Base-by-base conservation (phyloP, 2,888 invertebrate genomes). In the Malthinus flaveolus region DNA sequence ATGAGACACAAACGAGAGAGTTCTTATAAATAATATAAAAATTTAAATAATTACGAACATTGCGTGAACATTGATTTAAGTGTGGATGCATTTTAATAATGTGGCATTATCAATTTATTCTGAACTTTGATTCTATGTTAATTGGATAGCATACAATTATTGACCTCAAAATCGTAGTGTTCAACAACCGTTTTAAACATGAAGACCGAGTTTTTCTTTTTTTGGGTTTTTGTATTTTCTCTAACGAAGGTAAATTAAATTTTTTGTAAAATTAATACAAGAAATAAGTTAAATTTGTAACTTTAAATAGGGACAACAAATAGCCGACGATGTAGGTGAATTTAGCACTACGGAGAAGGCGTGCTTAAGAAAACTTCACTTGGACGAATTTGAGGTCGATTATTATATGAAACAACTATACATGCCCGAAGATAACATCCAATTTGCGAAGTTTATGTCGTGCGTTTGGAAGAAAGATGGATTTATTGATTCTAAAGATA, bases 401-500 rank as follows among this genome's bases (percentile, higher is more conserved):
- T 55, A 50, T 32, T 44, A 49, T 7, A 15, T 59, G 11, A 59
- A 50, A 15, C 59, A 55, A 34, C 12, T 47, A n/a, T 59, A 59
- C 11, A 54, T 59, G 54, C 59, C 59, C 1, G 59, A 59, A 51
- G 34, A 49, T 12, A 59, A 59, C 12, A 8, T 32, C 1, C 12
- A 23, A 9, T 59, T 59, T 35, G 54, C 15, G 11, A 54, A 55
- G 35, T 59, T 55, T 31, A 59, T 59, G 49, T 46, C 33, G 7
- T 59, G 59, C 10, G 55, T 55, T 9, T 59, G 59, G 59, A 59
- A 47, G 32, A 54, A 54, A 32, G 50, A 53, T 12, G 59, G 59
- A 6, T 54, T 59, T 12, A 59, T 59, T 32, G 55, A 55, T 42
- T 32, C 4, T 5, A 50, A 54, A 10, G 49, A 51, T 13, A 59